Evolutionary conservation across 2,888 invertebrate genomes (phyloP), one percentile per base, ranked within the genome.

Genomic region (Xylota segnis): DNA sequence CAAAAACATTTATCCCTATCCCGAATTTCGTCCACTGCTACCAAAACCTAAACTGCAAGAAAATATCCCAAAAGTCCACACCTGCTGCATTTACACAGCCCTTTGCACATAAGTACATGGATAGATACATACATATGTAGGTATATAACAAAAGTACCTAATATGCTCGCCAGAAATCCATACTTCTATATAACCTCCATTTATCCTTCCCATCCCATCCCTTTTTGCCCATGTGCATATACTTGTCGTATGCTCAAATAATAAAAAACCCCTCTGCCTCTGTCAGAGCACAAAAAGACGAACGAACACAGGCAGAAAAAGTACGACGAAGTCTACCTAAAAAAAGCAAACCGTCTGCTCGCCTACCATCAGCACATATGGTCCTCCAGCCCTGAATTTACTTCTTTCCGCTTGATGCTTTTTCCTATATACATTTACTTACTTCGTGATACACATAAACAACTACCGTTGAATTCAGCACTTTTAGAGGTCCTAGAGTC

Each of bases 51-150:
- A 70, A 70, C 63, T 16, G 12, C 23, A 54, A 45, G 6, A 16
- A n/a, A 70, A 65, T 29, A 54, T 12, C 50, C 16, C 10, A 66
- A 83, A 68, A 56, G 52, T 75, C 83, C 75, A 81, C 84, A 84
- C 81, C 84, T 84, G 84, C 84, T 81, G 75, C 84, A 76, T 84
- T 76, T 81, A 75, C 58, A 50, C 71, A 23, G 23, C 50, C 47
- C 65, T 63, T 52, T 45, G 37, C 43, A 43, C 43, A 43, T 43
- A 43, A 37, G 37, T 14, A 43, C 43, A 43, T 43, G 14, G 5
- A 43, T 43, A 43, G 27, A 9, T 56, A 32, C 56, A 54, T 43
- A 14, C n/a, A n/a, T n/a, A n/a, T n/a, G n/a, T n/a, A n/a, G n/a
- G n/a, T 37, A 12, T 45, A 61, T 45, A 76, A 23, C 23, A 23